Evolutionary conservation across 2,797 vertebrate species (phyloP).

Genomic region (Coregonus sp.): DNA sequence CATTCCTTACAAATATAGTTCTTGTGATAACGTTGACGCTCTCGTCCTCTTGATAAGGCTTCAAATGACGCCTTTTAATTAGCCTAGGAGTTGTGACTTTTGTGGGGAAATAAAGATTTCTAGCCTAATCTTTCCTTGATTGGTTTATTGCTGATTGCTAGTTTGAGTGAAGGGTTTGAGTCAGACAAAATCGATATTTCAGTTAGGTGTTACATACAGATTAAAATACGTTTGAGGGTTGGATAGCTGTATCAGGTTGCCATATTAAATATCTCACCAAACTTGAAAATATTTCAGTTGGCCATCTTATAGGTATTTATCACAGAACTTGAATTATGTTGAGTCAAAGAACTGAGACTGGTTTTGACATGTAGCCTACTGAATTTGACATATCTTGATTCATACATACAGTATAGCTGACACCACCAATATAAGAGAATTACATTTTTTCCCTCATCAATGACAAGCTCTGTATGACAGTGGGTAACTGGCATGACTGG

Average conservation of each 20-base stretch:
- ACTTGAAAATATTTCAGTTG: neutral
- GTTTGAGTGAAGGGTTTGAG: neutral
- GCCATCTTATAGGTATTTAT: neutral
- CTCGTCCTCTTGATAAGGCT: neutral
- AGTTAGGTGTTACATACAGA: neutral
- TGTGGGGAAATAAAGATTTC: neutral
- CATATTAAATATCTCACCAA: neutral
- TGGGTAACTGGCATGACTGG: neutral
- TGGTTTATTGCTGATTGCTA: neutral
- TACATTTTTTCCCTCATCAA: neutral
- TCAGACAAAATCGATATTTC: neutral
- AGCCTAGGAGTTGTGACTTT: neutral
- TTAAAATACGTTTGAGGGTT: neutral
- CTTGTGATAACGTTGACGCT: neutral
- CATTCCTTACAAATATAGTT: neutral
- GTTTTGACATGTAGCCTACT: neutral
- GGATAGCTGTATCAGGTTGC: neutral
- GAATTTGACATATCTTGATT: neutral
- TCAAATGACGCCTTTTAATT: neutral
- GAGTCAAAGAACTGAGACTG: neutral
- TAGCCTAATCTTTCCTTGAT: neutral
- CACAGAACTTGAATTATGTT: neutral
- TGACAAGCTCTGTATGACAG: neutral
- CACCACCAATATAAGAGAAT: neutral
- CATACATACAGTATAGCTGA: neutral